Evolutionary conservation across 2,797 vertebrate genomes (phyloP).

Genomic region (Hydrocynus forskahlii): DNA sequence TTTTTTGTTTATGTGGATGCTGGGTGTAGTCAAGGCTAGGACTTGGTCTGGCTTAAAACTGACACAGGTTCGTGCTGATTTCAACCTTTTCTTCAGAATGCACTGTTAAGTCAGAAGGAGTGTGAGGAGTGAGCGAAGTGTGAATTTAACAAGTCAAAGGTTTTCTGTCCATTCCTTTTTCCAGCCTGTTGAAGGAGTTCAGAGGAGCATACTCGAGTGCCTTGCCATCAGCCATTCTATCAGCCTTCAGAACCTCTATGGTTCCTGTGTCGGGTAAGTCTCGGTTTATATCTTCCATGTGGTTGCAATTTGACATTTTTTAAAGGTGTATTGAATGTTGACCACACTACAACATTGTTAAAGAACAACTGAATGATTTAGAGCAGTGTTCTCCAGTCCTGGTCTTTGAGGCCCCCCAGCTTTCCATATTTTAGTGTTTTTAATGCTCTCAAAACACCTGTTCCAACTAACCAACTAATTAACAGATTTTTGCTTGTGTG

Average conservation of each 20-base stretch:
- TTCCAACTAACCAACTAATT: too few species aligned
- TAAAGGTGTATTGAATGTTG: too few species aligned
- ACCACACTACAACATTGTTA: too few species aligned
- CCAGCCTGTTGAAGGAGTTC: conserved; percentile 84
- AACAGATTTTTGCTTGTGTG: too few species aligned
- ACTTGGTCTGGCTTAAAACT: background rate
- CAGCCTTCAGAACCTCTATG: conserved; percentile 84
- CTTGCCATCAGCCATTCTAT: conserved; percentile 87
- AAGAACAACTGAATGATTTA: too few species aligned
- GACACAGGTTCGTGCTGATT: background rate
- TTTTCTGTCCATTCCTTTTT: background rate
- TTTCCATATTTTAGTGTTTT: too few species aligned
- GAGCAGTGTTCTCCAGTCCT: too few species aligned
- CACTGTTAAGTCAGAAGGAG: background rate
- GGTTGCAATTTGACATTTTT: too few species aligned
- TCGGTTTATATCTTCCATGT: background rate
- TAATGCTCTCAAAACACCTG: too few species aligned
- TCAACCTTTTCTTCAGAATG: background rate
- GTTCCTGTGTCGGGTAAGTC: conserved; percentile 88
- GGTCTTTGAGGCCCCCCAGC: too few species aligned
- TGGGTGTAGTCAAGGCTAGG: background rate
- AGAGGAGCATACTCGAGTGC: conserved; percentile 87
- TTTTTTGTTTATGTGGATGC: background rate
- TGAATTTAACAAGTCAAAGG: background rate
- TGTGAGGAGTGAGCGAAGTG: background rate